Base-by-base conservation (phyloP, 2,797 vertebrate species). In the Pelochelys cantorii region DNA sequence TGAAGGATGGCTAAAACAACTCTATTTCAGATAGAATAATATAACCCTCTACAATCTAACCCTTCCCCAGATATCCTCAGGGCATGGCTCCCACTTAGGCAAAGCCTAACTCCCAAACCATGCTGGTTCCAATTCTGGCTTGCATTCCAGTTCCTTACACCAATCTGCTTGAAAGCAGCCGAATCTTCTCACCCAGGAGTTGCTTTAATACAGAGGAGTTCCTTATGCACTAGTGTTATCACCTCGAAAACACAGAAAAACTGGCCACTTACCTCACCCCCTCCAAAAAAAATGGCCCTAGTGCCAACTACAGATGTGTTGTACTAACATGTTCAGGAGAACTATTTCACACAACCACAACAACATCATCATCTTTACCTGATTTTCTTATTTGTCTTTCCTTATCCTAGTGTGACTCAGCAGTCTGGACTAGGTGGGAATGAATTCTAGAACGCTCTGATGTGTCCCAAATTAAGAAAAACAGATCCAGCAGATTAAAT, bases 61-160 rank as follows among this genome's bases (percentile, higher is more conserved):
- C 90, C 27, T 91, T 80, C 23, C 60, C 55, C n/a, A 23, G 23
- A 29, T 53, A 53, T 48, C 18, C 34, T 17, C 48, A 31, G 7
- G 14, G 7, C 48, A 1, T 11, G 1, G 0, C 0, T 11, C 29
- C 48, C 0, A 0, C 11, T 55, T 2, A 54, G 52, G 2, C 37
- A 0, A 0, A 0, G 0, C 20, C 12, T 75, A 55, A 34, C 53
- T 2, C 17, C 74, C 53, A 0, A 0, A 0, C 1, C 2, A 1
- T 12, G 1, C 14, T 2, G 0, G 2, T 4, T 12, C 1, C 29
- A 4, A 37, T n/a, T 53, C 56, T 55, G 23, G 6, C 3, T 1
- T 1, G 31, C 23, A 10, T 56, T 4, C 86, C 4, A 4, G 57
- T 59, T 23, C 57, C 71, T 22, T 20, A 22, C 42, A 1, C 1